Percentiles rank a stretch among this genome's conserved stretches.
phyloP scores from a whole-genome alignment of 2,888 invertebrate species.

The Meiosimyza decipiens region DNA sequence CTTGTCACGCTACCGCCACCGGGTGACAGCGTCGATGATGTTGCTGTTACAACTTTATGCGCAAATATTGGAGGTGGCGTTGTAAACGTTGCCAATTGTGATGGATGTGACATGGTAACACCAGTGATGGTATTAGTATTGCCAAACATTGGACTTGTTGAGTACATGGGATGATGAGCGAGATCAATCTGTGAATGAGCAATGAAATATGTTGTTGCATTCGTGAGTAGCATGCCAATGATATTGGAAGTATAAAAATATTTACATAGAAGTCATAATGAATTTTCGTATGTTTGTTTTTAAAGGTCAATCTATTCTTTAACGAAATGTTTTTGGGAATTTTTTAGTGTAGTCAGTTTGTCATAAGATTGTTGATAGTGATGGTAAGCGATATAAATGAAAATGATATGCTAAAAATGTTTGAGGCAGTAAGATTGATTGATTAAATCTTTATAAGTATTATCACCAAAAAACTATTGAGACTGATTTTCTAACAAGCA shows the following conservation, averaged over 20 bases:
- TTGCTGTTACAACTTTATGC: slow-evolving; percentile 59
- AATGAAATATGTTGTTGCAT: neutral
- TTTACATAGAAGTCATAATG: slow-evolving; percentile 1
- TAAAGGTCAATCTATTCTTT: no score
- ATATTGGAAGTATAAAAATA: slow-evolving; percentile 13
- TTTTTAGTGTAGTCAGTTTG: no score
- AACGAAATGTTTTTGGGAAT: no score
- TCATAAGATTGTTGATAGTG: no score
- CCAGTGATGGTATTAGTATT: slow-evolving; percentile 62
- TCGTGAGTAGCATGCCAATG: neutral
- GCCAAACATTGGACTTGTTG: slow-evolving; percentile 66
- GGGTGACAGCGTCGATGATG: slow-evolving; percentile 31
- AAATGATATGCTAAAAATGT: no score
- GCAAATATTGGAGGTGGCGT: slow-evolving; percentile 64
- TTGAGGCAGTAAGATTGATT: no score
- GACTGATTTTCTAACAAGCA: no score
- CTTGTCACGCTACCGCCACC: slow-evolving; percentile 47
- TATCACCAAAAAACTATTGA: no score
- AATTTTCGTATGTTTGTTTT: no score
- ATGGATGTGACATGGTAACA: slow-evolving; percentile 67
- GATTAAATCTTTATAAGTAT: no score
- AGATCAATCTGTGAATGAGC: slow-evolving; percentile 62
- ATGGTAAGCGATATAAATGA: no score
- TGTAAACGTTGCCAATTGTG: slow-evolving; percentile 67
- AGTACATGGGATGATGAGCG: slow-evolving; percentile 67